phyloP scores from a whole-genome alignment of 2,888 invertebrate genomes.

The Lepidocyrtoides sp. region DNA sequence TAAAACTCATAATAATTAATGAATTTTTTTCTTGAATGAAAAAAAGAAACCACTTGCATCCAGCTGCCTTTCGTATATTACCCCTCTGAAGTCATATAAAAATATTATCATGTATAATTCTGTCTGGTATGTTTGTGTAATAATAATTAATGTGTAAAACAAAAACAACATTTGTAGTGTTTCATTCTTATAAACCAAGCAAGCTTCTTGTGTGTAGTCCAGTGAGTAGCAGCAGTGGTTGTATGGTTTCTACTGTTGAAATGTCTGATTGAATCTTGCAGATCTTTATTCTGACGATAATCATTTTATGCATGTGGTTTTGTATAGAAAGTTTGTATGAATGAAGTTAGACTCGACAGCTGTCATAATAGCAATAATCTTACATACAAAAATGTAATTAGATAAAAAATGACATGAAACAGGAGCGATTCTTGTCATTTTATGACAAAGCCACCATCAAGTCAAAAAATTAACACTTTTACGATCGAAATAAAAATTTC shows the following conservation, averaged over 20 bases:
- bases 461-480: neutral
- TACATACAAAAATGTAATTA: conserved; percentile 23
- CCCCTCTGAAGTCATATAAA: neutral
- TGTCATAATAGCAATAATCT: conserved; percentile 60
- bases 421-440: neutral
- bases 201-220: too few relatives aligned
- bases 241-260: neutral
- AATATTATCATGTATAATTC: neutral
- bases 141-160: neutral
- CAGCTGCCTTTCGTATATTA: conserved; percentile 59
- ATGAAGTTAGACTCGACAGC: conserved; percentile 53
- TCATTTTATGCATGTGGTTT: conserved; percentile 34
- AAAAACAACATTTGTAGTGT: neutral
- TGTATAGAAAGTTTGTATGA: neutral
- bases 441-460: neutral
- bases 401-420: conserved; percentile 4
- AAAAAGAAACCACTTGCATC: conserved; percentile 62
- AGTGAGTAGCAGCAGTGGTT: neutral
- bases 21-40: neutral
- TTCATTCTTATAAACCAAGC: neutral
- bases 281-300: conserved; percentile 44
- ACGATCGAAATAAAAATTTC: neutral
- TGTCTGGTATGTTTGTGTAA: neutral
- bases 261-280: conserved; percentile 15
- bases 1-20: conserved; percentile 20